phyloP scores from a whole-genome alignment of 2,113 vertebrate genomes.

The Formicarius rufipectus region DNA sequence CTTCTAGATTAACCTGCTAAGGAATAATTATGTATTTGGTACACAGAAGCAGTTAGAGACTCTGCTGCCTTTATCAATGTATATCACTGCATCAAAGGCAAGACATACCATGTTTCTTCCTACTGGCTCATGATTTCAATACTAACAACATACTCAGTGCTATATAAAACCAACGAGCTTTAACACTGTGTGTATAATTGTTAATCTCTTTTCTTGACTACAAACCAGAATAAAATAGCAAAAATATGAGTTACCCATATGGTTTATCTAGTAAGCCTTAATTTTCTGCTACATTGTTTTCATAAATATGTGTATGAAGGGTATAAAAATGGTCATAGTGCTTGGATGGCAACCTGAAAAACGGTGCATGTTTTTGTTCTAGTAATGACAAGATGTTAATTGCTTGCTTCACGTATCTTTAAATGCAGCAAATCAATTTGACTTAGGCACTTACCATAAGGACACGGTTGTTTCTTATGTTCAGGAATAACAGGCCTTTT shows the following conservation, averaged over 20 bases:
- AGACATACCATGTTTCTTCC: not conserved
- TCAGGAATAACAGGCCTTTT: conserved; percentile 95
- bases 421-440: not conserved
- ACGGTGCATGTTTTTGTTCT: not conserved
- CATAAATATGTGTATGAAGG: not conserved
- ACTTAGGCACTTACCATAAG: conserved; percentile 87
- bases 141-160: not conserved
- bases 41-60: not conserved
- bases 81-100: not conserved
- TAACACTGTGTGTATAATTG: not conserved
- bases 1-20: not conserved
- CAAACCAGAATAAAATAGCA: not conserved
- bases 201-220: not conserved
- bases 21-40: not conserved
- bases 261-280: not conserved
- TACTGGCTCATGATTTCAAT: not conserved
- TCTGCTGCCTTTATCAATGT: not conserved
- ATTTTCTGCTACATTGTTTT: not conserved
- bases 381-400: not conserved
- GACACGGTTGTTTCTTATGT: conserved; percentile 98
- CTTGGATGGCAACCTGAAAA: not conserved
- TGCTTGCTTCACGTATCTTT: not conserved
- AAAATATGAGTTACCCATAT: not conserved
- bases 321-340: not conserved
- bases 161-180: not conserved